Evolutionary conservation across 2,113 vertebrate species (phyloP), one percentile per base, ranked within the genome.

Genomic region (Phainopepla nitens): DNA sequence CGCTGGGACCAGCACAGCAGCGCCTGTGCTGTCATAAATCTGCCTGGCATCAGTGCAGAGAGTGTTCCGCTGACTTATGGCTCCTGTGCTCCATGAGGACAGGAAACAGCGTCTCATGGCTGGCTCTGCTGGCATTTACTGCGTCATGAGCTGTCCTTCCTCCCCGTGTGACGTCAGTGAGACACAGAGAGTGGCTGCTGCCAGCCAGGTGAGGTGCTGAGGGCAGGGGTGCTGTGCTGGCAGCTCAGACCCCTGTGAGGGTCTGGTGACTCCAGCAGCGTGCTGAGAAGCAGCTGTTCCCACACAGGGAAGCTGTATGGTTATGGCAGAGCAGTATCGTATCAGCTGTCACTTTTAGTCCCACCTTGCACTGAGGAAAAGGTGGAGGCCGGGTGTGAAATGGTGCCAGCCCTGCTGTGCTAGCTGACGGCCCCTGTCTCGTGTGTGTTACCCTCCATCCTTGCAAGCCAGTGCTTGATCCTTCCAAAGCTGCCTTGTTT

Each of bases 151-250:
- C 5, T 62, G 61, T 75, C 73, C 90, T 81, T 78, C 36, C 81
- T 89, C 61, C 77, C 51, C 0, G 1, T 15, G 76, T 2, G 5
- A 35, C 29, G 0, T 44, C 94, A 62, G 64, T 4, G 54, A 23
- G 69, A 42, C 60, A 68, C 1, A 0, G 39, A 1, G 1, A 31
- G 87, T 1, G 51, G 33, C 68, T 49, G 0, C 36, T 10, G 45
- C 36, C 47, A 39, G 65, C 35, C 65, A 54, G 75, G 35, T 3
- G 10, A 82, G 66, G 1, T 50, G 49, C 12, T 7, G 5, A 36
- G 69, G 42, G n/a, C 54, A 68, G 39, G 64, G 54, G 16, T 0
- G 4, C 33, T 33, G 36, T 65, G 35, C 77, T 5, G 3, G 22
- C 25, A 77, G 36, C 72, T 60, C 64, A 51, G 53, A 28, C 18